These are phyloP conservation scores for Tupaia tana DNA, from an alignment of 2,113 vertebrate genomes.

Conservation along the genomic window DNA sequence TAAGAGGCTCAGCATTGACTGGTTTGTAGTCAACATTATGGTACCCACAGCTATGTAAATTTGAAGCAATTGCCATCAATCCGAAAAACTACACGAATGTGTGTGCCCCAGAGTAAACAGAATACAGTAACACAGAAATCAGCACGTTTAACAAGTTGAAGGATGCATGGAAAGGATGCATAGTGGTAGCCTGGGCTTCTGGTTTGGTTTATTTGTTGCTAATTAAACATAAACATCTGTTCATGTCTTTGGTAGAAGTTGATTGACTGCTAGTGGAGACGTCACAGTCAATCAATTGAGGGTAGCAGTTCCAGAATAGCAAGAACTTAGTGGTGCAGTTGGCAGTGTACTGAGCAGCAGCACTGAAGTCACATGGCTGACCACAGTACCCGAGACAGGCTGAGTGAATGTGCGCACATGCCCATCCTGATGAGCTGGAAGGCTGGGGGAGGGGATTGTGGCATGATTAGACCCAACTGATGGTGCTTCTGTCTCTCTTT, in stretches of 20 bases:
- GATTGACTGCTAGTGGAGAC: background rate
- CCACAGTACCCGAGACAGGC: too few species aligned
- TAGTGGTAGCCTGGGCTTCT: background rate
- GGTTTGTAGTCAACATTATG: background rate
- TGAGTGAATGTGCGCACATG: too few species aligned
- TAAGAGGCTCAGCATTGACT: background rate
- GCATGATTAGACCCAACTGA: too few species aligned
- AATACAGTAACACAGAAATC: background rate
- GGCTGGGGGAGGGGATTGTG: too few species aligned
- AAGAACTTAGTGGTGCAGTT: too few species aligned
- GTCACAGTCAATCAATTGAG: background rate
- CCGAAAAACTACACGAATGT: background rate
- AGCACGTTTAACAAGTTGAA: background rate
- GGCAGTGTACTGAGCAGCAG: too few species aligned
- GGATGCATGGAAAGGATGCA: background rate
- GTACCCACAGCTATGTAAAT: background rate
- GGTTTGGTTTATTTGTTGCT: background rate
- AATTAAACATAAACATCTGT: background rate
- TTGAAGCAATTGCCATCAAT: background rate
- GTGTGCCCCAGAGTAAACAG: background rate
- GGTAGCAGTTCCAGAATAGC: background rate
- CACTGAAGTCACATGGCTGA: too few species aligned
- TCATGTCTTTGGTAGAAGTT: background rate
- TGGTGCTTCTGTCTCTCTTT: too few species aligned
- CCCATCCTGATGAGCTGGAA: too few species aligned